These are phyloP conservation scores for Pipra filicauda DNA, from an alignment of 2,113 vertebrate species.

Conservation along the genomic window DNA sequence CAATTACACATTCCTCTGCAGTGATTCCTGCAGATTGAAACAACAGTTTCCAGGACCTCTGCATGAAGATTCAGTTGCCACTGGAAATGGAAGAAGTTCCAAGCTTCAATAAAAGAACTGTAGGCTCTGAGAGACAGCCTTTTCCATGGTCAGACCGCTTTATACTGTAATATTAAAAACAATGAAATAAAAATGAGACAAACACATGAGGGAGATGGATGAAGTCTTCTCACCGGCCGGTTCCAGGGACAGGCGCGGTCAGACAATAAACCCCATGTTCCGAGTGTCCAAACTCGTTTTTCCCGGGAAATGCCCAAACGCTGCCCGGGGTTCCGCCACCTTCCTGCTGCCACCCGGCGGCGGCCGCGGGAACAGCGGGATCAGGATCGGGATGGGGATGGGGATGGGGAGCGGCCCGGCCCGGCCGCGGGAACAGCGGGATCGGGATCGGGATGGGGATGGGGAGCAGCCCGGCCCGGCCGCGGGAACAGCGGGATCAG, in stretches of 20 bases:
- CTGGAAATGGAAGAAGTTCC: neutral
- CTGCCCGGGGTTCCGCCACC: neutral
- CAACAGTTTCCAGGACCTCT: neutral
- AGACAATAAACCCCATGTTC: neutral
- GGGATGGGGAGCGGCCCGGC: too few species aligned
- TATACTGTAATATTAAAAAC: neutral
- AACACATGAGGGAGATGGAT: accelerated
- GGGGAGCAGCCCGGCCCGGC: too few species aligned
- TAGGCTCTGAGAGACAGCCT: neutral
- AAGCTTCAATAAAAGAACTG: neutral
- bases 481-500: too few species aligned
- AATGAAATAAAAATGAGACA: accelerated
- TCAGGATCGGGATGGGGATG: too few species aligned
- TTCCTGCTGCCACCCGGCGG: too few species aligned
- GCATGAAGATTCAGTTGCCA: neutral
- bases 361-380: too few species aligned
- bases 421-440: too few species aligned
- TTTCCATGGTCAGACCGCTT: neutral
- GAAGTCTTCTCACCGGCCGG: accelerated
- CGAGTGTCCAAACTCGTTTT: neutral
- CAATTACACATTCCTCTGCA: neutral
- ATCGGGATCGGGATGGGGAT: too few species aligned
- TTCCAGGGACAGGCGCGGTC: neutral
- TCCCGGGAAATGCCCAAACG: neutral
- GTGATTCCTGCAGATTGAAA: neutral